These are phyloP conservation scores for Chironomus riparius DNA, from an alignment of 2,888 invertebrate species.

Conservation along the genomic window DNA sequence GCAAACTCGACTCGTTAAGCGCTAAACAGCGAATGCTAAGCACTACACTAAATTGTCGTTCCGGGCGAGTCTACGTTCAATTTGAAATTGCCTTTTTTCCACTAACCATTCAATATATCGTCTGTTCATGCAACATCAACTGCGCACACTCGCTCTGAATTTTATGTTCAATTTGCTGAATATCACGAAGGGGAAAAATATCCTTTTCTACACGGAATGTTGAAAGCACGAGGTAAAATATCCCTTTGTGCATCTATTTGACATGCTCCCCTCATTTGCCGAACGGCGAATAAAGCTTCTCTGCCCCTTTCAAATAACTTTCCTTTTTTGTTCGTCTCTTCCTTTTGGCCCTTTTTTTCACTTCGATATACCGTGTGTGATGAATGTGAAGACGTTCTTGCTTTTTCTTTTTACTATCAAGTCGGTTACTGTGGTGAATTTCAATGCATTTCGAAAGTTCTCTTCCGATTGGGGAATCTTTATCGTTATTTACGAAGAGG, in stretches of 20 bases:
- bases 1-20: conserved; percentile 37
- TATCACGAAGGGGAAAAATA: background rate
- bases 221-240: background rate
- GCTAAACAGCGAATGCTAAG: conserved; percentile 34
- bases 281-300: no score
- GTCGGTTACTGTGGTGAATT: background rate
- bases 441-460: background rate
- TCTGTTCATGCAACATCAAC: background rate
- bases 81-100: conserved; percentile 11
- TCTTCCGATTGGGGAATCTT: background rate
- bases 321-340: no score
- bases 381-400: no score
- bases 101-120: background rate
- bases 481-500: background rate
- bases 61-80: conserved; percentile 29
- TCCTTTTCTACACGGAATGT: background rate
- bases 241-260: background rate
- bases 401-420: background rate
- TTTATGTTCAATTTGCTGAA: no score
- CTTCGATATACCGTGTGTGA: no score
- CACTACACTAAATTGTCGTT: conserved; percentile 28
- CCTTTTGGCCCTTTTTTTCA: no score
- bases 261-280: background rate
- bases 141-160: background rate
- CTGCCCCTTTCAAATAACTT: no score